Evolutionary conservation across 2,888 invertebrate genomes (phyloP).

Genomic region (Pediacus dermestoides): DNA sequence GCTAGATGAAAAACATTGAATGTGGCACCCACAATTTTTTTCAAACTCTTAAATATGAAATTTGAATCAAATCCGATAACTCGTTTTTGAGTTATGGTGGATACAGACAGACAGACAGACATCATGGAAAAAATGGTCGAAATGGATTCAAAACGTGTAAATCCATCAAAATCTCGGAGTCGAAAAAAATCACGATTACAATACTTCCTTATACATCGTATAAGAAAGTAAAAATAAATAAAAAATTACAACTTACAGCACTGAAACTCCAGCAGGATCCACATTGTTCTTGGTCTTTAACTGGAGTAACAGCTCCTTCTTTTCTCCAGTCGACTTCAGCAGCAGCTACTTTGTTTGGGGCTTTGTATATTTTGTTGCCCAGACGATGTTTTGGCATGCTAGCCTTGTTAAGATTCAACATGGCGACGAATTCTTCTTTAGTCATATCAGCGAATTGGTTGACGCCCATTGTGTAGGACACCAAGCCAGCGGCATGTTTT

Average conservation of each 20-base stretch:
- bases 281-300: slow-evolving; percentile 56
- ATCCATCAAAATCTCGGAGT: too few species aligned
- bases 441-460: slow-evolving; percentile 21
- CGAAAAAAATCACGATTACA: too few species aligned
- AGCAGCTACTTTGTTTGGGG: neutral
- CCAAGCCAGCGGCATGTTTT: slow-evolving; percentile 16
- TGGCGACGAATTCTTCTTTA: slow-evolving; percentile 11
- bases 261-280: slow-evolving; percentile 65
- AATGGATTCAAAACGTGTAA: too few species aligned
- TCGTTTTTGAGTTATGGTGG: too few species aligned
- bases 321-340: slow-evolving; percentile 52
- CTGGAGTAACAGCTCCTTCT: slow-evolving; percentile 52
- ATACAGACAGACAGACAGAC: too few species aligned
- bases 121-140: too few species aligned
- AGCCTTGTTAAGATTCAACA: slow-evolving; percentile 3
- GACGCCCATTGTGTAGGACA: slow-evolving; percentile 13
- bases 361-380: too few species aligned
- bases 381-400: slow-evolving; percentile 57
- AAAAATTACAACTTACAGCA: slow-evolving; percentile 49
- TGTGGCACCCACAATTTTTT: too few species aligned
- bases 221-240: neutral
- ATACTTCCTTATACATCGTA: too few species aligned
- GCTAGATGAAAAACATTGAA: too few species aligned
- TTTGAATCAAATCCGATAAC: too few species aligned
- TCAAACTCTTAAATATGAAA: too few species aligned